phyloP scores from a whole-genome alignment of 2,797 vertebrate genomes.

The Notoglanidium macrostoma region DNA sequence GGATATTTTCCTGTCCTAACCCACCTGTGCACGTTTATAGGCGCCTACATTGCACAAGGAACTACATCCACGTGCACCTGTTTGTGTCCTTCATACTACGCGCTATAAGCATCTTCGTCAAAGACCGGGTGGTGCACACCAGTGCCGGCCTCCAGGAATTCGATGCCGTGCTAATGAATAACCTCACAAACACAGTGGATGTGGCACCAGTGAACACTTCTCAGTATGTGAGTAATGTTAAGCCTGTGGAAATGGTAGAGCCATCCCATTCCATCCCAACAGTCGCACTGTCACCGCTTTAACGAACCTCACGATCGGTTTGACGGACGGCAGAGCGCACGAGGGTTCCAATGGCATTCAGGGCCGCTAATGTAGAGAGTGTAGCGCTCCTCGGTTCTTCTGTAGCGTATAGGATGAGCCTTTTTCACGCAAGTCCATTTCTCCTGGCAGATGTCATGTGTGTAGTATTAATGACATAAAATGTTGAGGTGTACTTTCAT shows the following conservation, averaged over 20 bases:
- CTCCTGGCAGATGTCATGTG: background rate
- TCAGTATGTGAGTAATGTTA: conserved; percentile 81
- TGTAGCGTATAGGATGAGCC: background rate
- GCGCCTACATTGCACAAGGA: conserved; percentile 87
- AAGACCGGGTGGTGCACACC: conserved; percentile 81
- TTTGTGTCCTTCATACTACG: conserved; percentile 90
- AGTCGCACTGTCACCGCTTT: background rate
- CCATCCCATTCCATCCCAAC: background rate
- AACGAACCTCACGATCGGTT: background rate
- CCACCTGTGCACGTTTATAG: conserved; percentile 62
- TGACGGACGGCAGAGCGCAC: background rate
- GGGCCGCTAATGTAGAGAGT: background rate
- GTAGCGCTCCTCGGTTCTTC: background rate
- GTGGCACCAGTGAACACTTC: conserved; percentile 76
- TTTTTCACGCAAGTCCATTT: background rate
- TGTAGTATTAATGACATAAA: background rate
- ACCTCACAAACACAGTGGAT: conserved; percentile 69
- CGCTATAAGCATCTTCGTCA: conserved; percentile 85
- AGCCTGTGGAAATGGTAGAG: background rate
- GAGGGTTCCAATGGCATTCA: background rate
- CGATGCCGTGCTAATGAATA: conserved; percentile 76
- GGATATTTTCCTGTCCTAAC: background rate
- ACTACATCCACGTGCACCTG: conserved; percentile 90
- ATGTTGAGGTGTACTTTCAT: background rate
- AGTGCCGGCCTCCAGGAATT: conserved; percentile 76